Evolutionary conservation across 2,113 vertebrate genomes (phyloP).

Genomic region (Polyodon spathula): DNA sequence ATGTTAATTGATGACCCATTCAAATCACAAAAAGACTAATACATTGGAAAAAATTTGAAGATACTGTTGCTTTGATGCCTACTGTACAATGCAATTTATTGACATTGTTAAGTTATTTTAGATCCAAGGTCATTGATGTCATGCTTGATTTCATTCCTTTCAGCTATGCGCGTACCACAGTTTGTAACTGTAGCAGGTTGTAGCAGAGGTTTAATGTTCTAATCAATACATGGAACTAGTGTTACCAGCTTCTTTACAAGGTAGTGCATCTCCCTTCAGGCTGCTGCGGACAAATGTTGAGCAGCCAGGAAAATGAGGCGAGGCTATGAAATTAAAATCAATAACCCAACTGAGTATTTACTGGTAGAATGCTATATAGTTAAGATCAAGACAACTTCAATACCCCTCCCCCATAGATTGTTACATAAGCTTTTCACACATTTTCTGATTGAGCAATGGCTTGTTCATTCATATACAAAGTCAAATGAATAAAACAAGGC

Average conservation of each 20-base stretch:
- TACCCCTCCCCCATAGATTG: no score
- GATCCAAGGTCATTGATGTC: conserved; percentile 4
- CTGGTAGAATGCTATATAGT: background rate
- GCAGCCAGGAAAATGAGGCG: background rate
- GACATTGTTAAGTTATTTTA: conserved; percentile 7
- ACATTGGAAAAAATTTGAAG: no score
- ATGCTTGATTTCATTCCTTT: background rate
- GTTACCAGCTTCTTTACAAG: conserved; percentile 7
- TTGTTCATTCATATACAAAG: no score
- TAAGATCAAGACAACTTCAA: background rate
- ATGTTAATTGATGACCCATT: no score
- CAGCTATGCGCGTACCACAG: background rate
- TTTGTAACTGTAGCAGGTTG: conserved; percentile 3
- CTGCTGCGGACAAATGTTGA: background rate
- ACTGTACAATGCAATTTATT: background rate
- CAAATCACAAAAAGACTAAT: no score
- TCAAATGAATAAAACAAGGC: no score
- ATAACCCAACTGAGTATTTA: background rate
- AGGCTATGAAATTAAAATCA: conserved; percentile 6
- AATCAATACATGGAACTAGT: conserved; percentile 1
- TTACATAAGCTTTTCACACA: no score
- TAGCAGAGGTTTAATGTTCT: background rate
- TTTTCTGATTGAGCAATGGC: no score
- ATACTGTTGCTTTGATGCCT: background rate
- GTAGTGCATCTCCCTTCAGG: background rate